Evolutionary conservation across 2,113 vertebrate genomes (phyloP), one percentile per base, ranked within the genome.

Genomic region (Procavia capensis): DNA sequence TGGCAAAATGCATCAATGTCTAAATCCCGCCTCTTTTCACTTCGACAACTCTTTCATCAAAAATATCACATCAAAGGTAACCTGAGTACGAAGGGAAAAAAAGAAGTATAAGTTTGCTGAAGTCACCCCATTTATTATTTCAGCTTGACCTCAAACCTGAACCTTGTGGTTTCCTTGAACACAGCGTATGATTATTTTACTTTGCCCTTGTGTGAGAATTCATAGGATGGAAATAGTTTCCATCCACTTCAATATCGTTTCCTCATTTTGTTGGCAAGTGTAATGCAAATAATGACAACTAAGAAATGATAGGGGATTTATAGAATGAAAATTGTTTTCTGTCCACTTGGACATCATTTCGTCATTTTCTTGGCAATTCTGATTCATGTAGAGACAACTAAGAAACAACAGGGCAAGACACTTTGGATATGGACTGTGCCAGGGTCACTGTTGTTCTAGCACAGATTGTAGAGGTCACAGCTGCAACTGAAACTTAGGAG

Each of bases 21-120:
- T 29, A 75, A 41, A 80, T 94, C 70, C 17, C 75, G 45, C 25
- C 14, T 80, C 34, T 96, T 92, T 94, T 61, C 45, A 43, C 36
- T 80, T 4, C 84, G 63, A 89, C 4, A 54, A 9, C 13, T 86
- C 31, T 87, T 96, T 36, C 24, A 8, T 39, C 25, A 36, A 34
- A 59, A 68, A 2, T 29, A 6, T 13, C 41, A 6, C 47, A 66
- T 91, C 34, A 47, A 64, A 11, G 64, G 6, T 72, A 70, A 81
- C 27, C 25, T 82, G 10, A 78, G 94, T 86, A 22, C 47, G 66
- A 90, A 83, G 20, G 36, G 36, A 76, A 22, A 78, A 41, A 24
- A 64, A 76, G 57, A 64, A 76, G 57, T 45, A 76, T 59, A n/a
- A 43, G 64, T 25, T 54, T 43, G 7, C 9, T 41, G 11, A 41